Conservation (phyloP, 2,113 vertebrate genomes). For the Ascaphus truei region DNA sequence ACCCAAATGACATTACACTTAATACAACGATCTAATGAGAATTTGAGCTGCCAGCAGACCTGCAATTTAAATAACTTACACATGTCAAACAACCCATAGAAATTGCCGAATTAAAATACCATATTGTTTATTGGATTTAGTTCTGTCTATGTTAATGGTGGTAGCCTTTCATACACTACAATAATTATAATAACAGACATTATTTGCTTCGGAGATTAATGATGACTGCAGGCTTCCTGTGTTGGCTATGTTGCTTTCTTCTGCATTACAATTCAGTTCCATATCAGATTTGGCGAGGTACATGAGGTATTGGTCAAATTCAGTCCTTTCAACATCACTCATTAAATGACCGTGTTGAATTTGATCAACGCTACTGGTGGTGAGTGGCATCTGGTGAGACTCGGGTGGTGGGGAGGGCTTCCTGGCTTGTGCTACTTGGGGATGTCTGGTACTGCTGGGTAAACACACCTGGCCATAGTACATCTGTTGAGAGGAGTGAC, state of each 20-base stretch:
- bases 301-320: slow-evolving; percentile 88
- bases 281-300: slow-evolving; percentile 67
- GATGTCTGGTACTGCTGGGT: slow-evolving; percentile 46
- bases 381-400: slow-evolving; percentile 53
- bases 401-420: slow-evolving; percentile 77
- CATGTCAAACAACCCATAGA: too few relatives aligned
- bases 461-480: slow-evolving; percentile 70
- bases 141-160: too few relatives aligned
- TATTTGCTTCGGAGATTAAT: not conserved
- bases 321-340: slow-evolving; percentile 81
- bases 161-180: slow-evolving; percentile 1
- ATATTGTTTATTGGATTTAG: too few relatives aligned
- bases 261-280: slow-evolving; percentile 62
- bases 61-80: too few relatives aligned
- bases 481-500: slow-evolving; percentile 68
- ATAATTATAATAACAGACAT: not conserved
- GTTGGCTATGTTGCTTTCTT: not conserved
- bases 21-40: too few relatives aligned
- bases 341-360: slow-evolving; percentile 73
- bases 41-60: too few relatives aligned
- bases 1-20: too few relatives aligned
- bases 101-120: too few relatives aligned
- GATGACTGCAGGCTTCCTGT: not conserved
- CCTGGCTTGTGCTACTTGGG: slow-evolving; percentile 46
- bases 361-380: slow-evolving; percentile 68